These are phyloP conservation scores for Pteronura brasiliensis DNA, from an alignment of 2,113 vertebrate genomes.

Conservation along the genomic window DNA sequence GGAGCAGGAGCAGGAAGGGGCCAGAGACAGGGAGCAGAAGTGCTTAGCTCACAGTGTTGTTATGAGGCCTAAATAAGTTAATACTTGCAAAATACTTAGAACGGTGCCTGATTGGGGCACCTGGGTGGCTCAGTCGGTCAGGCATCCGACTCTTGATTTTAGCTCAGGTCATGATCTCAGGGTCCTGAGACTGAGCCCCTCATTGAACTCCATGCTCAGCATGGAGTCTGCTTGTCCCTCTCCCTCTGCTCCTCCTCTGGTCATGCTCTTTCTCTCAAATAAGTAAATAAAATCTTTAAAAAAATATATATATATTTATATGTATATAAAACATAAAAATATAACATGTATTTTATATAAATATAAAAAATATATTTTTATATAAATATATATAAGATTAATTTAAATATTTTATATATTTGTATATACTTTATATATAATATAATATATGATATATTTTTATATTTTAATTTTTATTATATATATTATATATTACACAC, in stretches of 20 bases:
- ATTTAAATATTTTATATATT: not conserved
- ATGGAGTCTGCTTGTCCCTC: not conserved
- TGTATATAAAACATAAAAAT: not conserved
- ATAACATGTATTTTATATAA: not conserved
- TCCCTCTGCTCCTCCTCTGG: not conserved
- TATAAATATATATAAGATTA: not conserved
- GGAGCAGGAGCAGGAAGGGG: not conserved
- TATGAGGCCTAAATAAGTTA: not conserved
- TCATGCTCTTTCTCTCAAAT: not conserved
- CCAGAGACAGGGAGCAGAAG: not conserved
- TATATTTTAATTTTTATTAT: no score
- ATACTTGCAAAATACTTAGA: not conserved
- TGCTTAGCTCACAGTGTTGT: not conserved
- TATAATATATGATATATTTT: no score
- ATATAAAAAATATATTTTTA: not conserved
- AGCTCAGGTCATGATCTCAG: not conserved
- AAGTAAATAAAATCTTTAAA: not conserved
- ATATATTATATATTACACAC: no score
- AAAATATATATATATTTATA: not conserved
- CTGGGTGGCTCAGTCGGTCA: not conserved
- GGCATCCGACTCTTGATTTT: not conserved
- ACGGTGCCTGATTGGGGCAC: not conserved
- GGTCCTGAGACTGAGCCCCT: not conserved
- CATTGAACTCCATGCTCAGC: not conserved
- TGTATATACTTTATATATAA: no score